phyloP scores from a whole-genome alignment of 2,113 vertebrate species.

The Corydoras sp. region DNA sequence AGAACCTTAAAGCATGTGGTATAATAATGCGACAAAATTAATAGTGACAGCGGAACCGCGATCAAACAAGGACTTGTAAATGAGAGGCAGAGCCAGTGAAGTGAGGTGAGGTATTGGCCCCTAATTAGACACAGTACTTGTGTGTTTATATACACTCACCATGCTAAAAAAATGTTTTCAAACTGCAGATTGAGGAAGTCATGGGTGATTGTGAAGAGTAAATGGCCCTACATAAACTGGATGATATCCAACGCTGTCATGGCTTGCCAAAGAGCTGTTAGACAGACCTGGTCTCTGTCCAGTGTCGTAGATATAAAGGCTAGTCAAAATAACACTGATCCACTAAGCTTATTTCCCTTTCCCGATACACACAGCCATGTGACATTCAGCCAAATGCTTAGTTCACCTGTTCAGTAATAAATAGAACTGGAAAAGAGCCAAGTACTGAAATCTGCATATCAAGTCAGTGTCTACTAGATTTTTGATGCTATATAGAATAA shows the following conservation, averaged over 20 bases:
- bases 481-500: neutral
- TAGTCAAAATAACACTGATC: conserved; percentile 12
- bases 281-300: conserved; percentile 16
- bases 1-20: neutral
- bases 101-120: no score
- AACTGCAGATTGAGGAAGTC: neutral
- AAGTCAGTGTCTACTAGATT: neutral
- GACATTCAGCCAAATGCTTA: conserved; percentile 22
- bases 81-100: no score
- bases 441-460: neutral
- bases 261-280: conserved; percentile 26
- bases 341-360: neutral
- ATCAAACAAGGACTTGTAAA: no score
- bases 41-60: no score
- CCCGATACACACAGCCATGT: conserved; percentile 3
- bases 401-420: conserved; percentile 3
- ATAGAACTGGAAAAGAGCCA: conserved; percentile 7
- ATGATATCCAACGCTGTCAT: conserved; percentile 15
- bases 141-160: no score
- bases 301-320: conserved; percentile 15
- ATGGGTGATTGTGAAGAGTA: conserved; percentile 10
- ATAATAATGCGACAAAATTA: neutral
- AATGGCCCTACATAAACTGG: conserved; percentile 33
- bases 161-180: neutral
- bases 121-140: no score